These are phyloP conservation scores for Benthochromis sp. DNA, from an alignment of 2,113 vertebrate species.

Conservation along the genomic window DNA sequence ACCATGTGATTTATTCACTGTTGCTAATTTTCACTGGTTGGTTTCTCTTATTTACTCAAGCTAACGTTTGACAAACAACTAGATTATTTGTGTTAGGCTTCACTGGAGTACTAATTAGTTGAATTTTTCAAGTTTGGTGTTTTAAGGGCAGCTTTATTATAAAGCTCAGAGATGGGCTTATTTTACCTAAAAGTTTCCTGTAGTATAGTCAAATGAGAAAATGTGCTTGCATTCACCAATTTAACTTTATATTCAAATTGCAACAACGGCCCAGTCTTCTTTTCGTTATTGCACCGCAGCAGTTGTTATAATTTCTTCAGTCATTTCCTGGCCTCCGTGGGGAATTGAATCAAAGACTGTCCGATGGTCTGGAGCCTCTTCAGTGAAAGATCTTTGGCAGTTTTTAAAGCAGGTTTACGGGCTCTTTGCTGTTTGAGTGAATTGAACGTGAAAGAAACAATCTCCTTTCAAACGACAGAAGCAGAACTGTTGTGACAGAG, in stretches of 20 bases:
- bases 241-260: neutral
- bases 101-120: neutral
- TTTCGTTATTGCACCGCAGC: neutral
- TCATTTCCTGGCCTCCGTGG: neutral
- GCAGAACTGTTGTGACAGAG: constrained; percentile 6
- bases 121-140: neutral
- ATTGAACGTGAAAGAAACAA: constrained; percentile 9
- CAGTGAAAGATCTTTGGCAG: neutral
- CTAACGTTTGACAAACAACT: neutral
- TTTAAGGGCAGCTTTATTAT: neutral
- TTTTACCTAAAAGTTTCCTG: neutral
- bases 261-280: neutral
- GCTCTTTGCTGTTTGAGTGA: neutral
- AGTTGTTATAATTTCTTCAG: neutral
- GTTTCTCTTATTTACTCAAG: neutral
- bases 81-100: neutral
- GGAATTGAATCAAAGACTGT: neutral
- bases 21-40: neutral
- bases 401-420: neutral
- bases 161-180: neutral
- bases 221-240: neutral
- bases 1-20: neutral
- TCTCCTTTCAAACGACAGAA: neutral
- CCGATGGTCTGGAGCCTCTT: neutral
- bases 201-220: neutral